Base-by-base conservation (phyloP, 1,140 invertebrate genomes). In the Helicoverpa armigera region DNA sequence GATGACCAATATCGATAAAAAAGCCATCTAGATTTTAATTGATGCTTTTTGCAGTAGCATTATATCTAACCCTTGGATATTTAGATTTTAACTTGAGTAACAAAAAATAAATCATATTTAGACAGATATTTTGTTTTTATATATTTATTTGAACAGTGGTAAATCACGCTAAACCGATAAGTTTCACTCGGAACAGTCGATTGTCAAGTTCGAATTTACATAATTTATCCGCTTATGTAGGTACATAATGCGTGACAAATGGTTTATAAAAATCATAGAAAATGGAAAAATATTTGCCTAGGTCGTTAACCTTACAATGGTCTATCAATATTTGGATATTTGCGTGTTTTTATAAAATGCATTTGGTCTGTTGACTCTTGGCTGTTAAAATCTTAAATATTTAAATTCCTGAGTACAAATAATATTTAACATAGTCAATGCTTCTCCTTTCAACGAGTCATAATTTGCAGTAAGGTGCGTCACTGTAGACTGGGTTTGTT, bases 211-310 rank as follows among this genome's bases (percentile, higher is more conserved):
- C 0, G 16, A 61, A 75, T 75, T 75, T 63, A 75, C 73, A 75
- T 75, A 75, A 61, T 13, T 53, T 60, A 61, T 72, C 67, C 43
- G 43, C 78, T 72, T 79, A 61, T 11, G 56, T n/a, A n/a, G n/a
- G n/a, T 61, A 72, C 50, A 60, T 72, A 79, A 79, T 31, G 67
- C 67, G 16, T 72, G 56, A 72, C 54, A 79, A 72, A 79, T 79
- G 67, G 18, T 35, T 69, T 51, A 60, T 58, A 72, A 79, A 72
- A 79, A 60, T 29, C 67, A 48, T 75, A 75, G 56, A 75, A 75
- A 53, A 75, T 23, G 56, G 31, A 61, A 61, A 75, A 75, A 48
- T 58, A 50, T 35, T 14, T 11, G 73, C 2, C 1, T 67, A 60
- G 77, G 29, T 61, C 77, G 31, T 18, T 51, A 51, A 79, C 67